phyloP scores from a whole-genome alignment of 2,797 vertebrate genomes.

The Kryptopterus vitreolus region DNA sequence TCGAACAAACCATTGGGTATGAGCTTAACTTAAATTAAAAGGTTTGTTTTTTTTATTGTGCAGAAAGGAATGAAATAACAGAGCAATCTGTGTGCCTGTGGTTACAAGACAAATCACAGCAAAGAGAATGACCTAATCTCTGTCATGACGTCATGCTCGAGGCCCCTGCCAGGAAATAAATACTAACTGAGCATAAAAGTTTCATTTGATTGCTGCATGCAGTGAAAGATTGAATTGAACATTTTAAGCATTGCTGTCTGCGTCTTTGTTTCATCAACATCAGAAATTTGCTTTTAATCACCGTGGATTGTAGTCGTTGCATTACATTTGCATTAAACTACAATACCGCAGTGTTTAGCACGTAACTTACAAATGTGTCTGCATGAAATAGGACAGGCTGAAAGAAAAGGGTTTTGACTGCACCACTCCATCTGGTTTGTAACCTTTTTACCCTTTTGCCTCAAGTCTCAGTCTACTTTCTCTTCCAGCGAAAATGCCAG shows the following conservation, averaged over 20 bases:
- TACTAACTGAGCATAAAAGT: constrained; percentile 50
- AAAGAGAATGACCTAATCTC: constrained; percentile 55
- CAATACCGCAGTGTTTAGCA: not conserved
- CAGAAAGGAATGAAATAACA: constrained; percentile 43
- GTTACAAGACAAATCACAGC: constrained; percentile 48
- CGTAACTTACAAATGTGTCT: constrained; percentile 7
- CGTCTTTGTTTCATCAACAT: not conserved
- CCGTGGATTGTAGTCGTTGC: not conserved
- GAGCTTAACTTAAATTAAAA: constrained; percentile 2
- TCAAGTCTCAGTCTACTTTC: constrained; percentile 42
- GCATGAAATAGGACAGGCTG: constrained; percentile 18
- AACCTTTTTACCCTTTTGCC: constrained; percentile 53
- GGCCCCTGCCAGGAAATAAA: constrained; percentile 56
- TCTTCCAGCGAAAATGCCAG: constrained; percentile 35
- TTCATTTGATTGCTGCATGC: constrained; percentile 33
- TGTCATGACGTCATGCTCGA: constrained; percentile 53
- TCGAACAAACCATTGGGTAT: not conserved
- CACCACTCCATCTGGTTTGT: constrained; percentile 57
- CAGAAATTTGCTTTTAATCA: constrained; percentile 4
- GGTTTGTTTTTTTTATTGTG: constrained; percentile 27
- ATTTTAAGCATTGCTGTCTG: constrained; percentile 31
- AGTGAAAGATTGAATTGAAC: not conserved
- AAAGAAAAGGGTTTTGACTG: constrained; percentile 27
- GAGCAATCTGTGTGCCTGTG: constrained; percentile 49
- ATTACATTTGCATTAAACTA: not conserved